Evolutionary conservation across 1,140 invertebrate species (phyloP), one percentile per base, ranked within the genome.

Genomic region (Aphelinus atriplicis): DNA sequence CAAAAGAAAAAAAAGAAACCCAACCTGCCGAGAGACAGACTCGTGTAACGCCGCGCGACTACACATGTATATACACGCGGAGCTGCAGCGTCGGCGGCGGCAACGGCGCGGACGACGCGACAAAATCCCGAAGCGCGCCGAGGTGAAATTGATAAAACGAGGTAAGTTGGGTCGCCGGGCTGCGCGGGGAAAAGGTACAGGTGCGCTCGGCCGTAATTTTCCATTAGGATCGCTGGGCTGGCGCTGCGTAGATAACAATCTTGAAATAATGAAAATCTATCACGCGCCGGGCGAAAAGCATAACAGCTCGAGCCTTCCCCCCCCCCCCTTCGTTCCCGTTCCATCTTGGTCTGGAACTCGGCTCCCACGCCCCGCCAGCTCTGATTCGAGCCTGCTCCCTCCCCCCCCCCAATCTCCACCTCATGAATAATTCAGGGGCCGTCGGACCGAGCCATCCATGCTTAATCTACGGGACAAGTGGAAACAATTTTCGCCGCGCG

Each of bases 391-490:
- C 56, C 26, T 26, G 26, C 26, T 26, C 26, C 26, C 26, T 55
- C 10, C 5, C 5, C 10, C 10, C 53, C 10, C 10, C 5, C 5
- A 5, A 55, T 26, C 26, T 26, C 26, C 26, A 26, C 26, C 26
- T 65, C 66, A 77, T 77, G 75, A 77, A 77, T 77, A 73, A 76
- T 76, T 76, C 75, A 76, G 58, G 48, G 64, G 6, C 43, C 58
- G 75, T 76, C 69, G 64, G 48, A 50, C 67, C 62, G 63, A 76
- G 70, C 75, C 70, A 70, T 71, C 68, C 70, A 77, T 73, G 71
- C 75, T 66, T 77, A 77, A 77, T 77, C 75, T 77, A 69, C 71
- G 71, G 65, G 65, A 77, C 75, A 73, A 77, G 75, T 77, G 71
- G 75, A 77, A 77, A 73, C 75, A 77, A 77, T 77, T 77, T 77